A percentile compares a stretch with the other conserved stretches of the same genome.
Conservation (phyloP, 2,797 vertebrate genomes). For the Eptatretus atami region DNA sequence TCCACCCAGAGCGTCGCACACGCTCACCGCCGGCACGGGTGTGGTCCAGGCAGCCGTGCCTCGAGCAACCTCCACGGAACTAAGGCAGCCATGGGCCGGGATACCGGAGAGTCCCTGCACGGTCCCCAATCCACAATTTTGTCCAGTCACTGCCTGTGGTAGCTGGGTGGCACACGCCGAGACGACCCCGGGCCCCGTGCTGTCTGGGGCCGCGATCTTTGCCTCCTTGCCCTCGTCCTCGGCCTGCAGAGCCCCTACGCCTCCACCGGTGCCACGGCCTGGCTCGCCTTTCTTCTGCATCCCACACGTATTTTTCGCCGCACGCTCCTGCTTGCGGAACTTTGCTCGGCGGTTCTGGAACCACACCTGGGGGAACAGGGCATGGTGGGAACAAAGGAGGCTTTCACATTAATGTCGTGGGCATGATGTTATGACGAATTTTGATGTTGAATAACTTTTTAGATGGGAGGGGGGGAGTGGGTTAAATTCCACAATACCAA, state of each 20-base stretch:
- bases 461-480: too few relatives aligned
- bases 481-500: too few relatives aligned
- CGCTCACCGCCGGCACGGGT: conserved; percentile 4
- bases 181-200: neutral
- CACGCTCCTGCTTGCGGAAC: conserved; percentile 61
- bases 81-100: conserved; percentile 7
- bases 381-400: neutral
- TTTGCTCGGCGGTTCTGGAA: conserved; percentile 44
- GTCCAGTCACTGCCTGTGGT: too few relatives aligned
- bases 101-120: conserved; percentile 43
- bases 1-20: conserved; percentile 1
- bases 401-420: too few relatives aligned
- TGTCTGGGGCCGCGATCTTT: neutral
- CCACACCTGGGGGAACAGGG: conserved; percentile 1
- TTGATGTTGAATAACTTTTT: too few relatives aligned
- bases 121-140: conserved; percentile 20
- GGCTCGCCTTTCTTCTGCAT: conserved; percentile 17
- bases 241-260: neutral
- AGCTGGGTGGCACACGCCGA: too few relatives aligned
- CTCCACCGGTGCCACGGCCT: conserved; percentile 13
- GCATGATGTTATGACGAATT: too few relatives aligned
- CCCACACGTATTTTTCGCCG: conserved; percentile 39
- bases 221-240: conserved; percentile 1
- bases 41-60: neutral
- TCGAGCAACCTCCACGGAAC: conserved; percentile 13